phyloP scores from a whole-genome alignment of 1,140 invertebrate genomes.

The Megathymus violae region DNA sequence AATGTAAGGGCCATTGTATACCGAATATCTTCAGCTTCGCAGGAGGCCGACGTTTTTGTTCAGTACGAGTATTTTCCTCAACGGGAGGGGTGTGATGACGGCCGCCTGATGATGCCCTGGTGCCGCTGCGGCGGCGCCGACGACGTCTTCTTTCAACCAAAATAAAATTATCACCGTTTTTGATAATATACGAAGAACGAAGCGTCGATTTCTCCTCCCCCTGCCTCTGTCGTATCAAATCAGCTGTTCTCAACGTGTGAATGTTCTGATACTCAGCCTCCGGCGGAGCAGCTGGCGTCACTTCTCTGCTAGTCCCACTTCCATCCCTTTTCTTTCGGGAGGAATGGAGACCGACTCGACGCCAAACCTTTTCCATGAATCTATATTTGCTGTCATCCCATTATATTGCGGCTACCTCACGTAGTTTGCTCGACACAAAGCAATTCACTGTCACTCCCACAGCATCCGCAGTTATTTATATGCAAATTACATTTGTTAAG shows the following conservation, averaged over 20 bases:
- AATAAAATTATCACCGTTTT: slow-evolving; percentile 81
- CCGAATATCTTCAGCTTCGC: slow-evolving; percentile 80
- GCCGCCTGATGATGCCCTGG: slow-evolving; percentile 72
- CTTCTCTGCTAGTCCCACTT: slow-evolving; percentile 76
- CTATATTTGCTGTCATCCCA: slow-evolving; percentile 80
- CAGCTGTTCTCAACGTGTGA: slow-evolving; percentile 77
- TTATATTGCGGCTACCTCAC: slow-evolving; percentile 57
- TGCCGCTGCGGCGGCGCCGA: slow-evolving; percentile 73
- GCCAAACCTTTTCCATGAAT: slow-evolving; percentile 84
- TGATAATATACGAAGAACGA: slow-evolving; percentile 79
- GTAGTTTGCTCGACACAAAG: slow-evolving; percentile 43
- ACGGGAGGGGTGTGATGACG: slow-evolving; percentile 74
- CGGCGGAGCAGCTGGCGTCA: slow-evolving; percentile 62
- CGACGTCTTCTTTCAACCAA: slow-evolving; percentile 78
- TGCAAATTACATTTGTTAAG: slow-evolving; percentile 34
- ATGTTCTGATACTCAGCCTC: slow-evolving; percentile 80
- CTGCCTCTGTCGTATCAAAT: slow-evolving; percentile 73
- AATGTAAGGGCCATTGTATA: slow-evolving; percentile 83
- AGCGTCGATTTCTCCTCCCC: slow-evolving; percentile 79
- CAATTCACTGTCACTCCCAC: slow-evolving; percentile 35
- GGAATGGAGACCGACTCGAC: slow-evolving; percentile 82
- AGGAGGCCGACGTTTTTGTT: slow-evolving; percentile 77
- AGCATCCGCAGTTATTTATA: slow-evolving; percentile 38
- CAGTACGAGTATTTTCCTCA: slow-evolving; percentile 66
- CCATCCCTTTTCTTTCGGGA: slow-evolving; percentile 83